These are phyloP conservation scores for Pseudoatta argentina DNA, from an alignment of 1,140 invertebrate genomes.

Conservation along the genomic window DNA sequence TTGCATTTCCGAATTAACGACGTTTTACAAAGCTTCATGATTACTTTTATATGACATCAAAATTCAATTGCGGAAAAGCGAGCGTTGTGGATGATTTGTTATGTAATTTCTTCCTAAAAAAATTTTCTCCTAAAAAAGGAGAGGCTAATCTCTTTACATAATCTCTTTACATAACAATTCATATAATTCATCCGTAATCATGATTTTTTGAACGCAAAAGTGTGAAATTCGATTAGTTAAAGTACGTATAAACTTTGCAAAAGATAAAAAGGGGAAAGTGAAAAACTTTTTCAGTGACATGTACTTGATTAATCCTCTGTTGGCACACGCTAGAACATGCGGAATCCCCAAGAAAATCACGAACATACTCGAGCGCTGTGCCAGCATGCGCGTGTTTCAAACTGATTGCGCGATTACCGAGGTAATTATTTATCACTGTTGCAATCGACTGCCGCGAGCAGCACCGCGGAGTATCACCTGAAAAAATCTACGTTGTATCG, in stretches of 20 bases:
- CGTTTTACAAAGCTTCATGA: slow-evolving; percentile 1
- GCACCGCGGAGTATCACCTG: slow-evolving; percentile 52
- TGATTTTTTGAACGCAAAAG: not conserved
- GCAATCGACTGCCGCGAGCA: slow-evolving; percentile 56
- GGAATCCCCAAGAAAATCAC: slow-evolving; percentile 44
- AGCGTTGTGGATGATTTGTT: not conserved
- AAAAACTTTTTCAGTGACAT: slow-evolving; percentile 40
- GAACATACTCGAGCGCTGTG: slow-evolving; percentile 14
- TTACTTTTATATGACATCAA: slow-evolving; percentile 38
- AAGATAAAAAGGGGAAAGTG: slow-evolving; percentile 33
- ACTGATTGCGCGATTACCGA: slow-evolving; percentile 66
- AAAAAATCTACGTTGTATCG: slow-evolving; percentile 47
- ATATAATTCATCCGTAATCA: slow-evolving; percentile 26
- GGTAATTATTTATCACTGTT: slow-evolving; percentile 70
- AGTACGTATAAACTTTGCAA: not conserved
- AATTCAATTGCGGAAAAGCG: not conserved
- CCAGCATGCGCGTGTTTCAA: slow-evolving; percentile 27
- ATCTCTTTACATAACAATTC: not conserved
- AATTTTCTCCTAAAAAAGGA: too few species aligned
- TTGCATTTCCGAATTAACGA: slow-evolving; percentile 4
- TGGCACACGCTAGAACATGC: slow-evolving; percentile 18
- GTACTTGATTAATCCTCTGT: slow-evolving; percentile 32
- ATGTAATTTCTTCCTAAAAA: not conserved
- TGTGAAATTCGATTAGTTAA: slow-evolving; percentile 21
- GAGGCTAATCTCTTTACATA: not conserved